Percentiles rank a stretch among this genome's conserved stretches.
phyloP scores from a whole-genome alignment of 2,113 vertebrate species.

The Parotia lawesii region DNA sequence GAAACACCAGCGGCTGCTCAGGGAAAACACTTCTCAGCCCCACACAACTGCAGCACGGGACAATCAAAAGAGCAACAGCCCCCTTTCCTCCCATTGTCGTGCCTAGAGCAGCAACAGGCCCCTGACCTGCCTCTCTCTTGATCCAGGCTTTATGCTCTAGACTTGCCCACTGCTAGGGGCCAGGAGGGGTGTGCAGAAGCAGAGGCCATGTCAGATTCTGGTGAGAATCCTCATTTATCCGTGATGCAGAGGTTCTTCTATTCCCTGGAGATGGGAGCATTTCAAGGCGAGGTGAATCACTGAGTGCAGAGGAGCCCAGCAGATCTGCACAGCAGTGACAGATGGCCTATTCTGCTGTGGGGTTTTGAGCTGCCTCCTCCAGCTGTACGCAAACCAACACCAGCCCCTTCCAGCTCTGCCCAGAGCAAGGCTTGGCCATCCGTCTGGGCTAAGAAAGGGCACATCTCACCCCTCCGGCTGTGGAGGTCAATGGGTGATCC shows the following conservation, averaged over 20 bases:
- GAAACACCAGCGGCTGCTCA: background rate
- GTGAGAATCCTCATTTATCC: background rate
- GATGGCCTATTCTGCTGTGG: background rate
- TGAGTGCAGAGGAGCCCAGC: rapidly evolving
- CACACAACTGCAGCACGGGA: rapidly evolving
- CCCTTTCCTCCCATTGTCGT: background rate
- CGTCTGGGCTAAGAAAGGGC: background rate
- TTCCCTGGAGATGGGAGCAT: background rate
- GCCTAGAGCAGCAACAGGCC: background rate
- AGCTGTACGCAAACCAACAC: background rate
- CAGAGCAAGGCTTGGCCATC: background rate
- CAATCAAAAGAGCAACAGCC: background rate
- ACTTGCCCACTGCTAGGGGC: background rate
- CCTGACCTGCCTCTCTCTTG: background rate
- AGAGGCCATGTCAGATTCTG: background rate
- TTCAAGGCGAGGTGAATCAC: background rate
- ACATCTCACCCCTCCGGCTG: background rate
- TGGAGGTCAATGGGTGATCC: background rate
- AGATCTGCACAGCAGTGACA: background rate
- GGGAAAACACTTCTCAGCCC: background rate
- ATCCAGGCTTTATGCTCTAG: background rate
- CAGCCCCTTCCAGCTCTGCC: background rate
- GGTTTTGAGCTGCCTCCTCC: background rate
- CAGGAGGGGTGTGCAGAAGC: background rate
- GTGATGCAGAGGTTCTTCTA: rapidly evolving